A percentile compares a stretch with the other conserved stretches of the same genome.
Conservation (phyloP, 2,113 vertebrate genomes). For the Pungitius pungitius region DNA sequence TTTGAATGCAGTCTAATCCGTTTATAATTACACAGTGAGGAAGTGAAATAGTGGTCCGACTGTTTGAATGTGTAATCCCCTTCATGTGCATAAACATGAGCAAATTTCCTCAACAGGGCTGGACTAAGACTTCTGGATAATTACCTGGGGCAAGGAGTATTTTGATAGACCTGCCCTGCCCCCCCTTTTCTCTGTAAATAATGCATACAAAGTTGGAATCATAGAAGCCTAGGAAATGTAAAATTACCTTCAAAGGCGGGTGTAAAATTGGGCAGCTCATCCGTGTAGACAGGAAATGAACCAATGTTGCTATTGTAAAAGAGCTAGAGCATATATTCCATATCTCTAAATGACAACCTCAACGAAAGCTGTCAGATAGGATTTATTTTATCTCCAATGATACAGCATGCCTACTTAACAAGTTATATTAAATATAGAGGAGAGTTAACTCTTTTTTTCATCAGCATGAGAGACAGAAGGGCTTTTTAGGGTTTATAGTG, state of each 20-base stretch:
- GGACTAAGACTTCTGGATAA: slow-evolving; percentile 73
- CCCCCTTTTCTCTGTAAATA: slow-evolving; percentile 77
- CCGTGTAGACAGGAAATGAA: slow-evolving; percentile 87
- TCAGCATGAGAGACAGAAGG: slow-evolving; percentile 20
- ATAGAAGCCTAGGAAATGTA: slow-evolving; percentile 84
- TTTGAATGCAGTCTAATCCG: slow-evolving; percentile 76
- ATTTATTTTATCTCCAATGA: slow-evolving; percentile 53
- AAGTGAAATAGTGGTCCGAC: slow-evolving; percentile 70
- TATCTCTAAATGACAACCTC: slow-evolving; percentile 47
- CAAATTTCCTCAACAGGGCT: slow-evolving; percentile 78
- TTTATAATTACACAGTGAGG: slow-evolving; percentile 77
- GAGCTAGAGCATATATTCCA: slow-evolving; percentile 42
- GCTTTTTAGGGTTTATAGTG: slow-evolving; percentile 15
- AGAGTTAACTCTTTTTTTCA: slow-evolving; percentile 27
- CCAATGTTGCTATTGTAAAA: slow-evolving; percentile 82
- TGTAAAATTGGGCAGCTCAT: slow-evolving; percentile 87
- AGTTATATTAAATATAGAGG: slow-evolving; percentile 40
- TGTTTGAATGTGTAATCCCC: slow-evolving; percentile 81
- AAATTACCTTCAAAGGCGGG: slow-evolving; percentile 85
- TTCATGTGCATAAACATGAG: slow-evolving; percentile 96
- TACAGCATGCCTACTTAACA: slow-evolving; percentile 40
- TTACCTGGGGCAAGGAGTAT: slow-evolving; percentile 72
- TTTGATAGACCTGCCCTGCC: slow-evolving; percentile 56
- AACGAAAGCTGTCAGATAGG: slow-evolving; percentile 52
- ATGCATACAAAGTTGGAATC: slow-evolving; percentile 81